Evolutionary conservation across 1,140 invertebrate species (phyloP), one percentile per base, ranked within the genome.

Genomic region (Lerema accius): DNA sequence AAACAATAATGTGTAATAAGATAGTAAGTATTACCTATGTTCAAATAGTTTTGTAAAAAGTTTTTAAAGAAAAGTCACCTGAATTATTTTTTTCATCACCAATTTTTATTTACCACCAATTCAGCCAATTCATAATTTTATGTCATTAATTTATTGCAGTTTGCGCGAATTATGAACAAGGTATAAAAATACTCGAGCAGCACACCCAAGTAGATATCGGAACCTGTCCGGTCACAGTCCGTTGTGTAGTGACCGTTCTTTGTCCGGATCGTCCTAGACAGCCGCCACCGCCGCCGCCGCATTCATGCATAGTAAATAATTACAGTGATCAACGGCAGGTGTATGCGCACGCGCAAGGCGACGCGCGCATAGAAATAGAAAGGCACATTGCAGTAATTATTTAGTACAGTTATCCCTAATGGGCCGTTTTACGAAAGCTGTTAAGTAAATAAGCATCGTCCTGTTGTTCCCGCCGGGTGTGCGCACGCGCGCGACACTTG

Each of bases 231-330:
- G 63, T 62, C 63, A 40, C 71, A 71, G 75, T 71, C 68, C 70
- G 77, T 79, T 76, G 75, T 72, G 63, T 71, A 68, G 78, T 76
- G 85, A 82, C 83, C 82, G 83, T 86, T 83, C 86, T 90, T 90
- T 90, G 85, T 88, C 87, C 86, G 75, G 64, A 76, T 85, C 80
- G 84, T 89, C 83, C 83, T 85, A 88, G 84, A 83, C 86, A 84
- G 75, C 78, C 84, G 82, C 76, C 75, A 64, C 74, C 69, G 63
- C 43, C 63, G 66, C 62, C 73, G 74, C 59, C 72, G 83, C 87
- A 89, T 88, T 89, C 86, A 89, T 87, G 87, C 86, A 87, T 90
- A 89, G 84, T 89, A 89, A 90, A 86, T 89, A 87, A 90, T 90
- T 84, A 86, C 84, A 80, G 85, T 81, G 83, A 87, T 84, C 85